These are phyloP conservation scores for Megalops cyprinoides DNA, from an alignment of 2,797 vertebrate genomes.

Conservation along the genomic window DNA sequence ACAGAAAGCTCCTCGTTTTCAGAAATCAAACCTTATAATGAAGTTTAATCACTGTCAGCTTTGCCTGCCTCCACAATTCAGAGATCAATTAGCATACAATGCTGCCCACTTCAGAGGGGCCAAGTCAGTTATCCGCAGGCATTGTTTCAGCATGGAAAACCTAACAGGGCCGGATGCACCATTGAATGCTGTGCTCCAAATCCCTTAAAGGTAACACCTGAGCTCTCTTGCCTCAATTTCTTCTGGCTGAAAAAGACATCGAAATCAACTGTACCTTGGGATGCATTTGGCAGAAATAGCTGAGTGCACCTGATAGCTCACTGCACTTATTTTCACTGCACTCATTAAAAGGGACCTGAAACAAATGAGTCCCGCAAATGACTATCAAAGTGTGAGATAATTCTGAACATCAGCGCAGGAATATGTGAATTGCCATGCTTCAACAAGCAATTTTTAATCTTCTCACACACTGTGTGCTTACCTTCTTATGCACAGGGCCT, in stretches of 20 bases:
- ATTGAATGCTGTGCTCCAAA: background rate
- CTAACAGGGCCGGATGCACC: background rate
- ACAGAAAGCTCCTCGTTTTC: background rate
- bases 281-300: background rate
- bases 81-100: background rate
- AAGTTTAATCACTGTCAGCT: background rate
- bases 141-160: background rate
- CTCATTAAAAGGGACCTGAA: constrained; percentile 4
- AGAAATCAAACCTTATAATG: background rate
- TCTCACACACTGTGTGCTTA: background rate
- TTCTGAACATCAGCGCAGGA: background rate
- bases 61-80: background rate
- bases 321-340: background rate
- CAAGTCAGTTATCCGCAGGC: background rate
- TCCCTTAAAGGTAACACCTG: constrained; percentile 20
- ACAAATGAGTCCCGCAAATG: constrained; percentile 23
- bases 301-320: background rate
- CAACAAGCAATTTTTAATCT: background rate
- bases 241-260: background rate
- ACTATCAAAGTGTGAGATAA: constrained; percentile 15
- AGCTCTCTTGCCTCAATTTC: background rate
- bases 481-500: background rate
- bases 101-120: background rate
- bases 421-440: background rate
- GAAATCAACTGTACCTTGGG: background rate